Evolutionary conservation across 1,140 invertebrate genomes (phyloP).

Genomic region (Leptinotarsa defecta): DNA sequence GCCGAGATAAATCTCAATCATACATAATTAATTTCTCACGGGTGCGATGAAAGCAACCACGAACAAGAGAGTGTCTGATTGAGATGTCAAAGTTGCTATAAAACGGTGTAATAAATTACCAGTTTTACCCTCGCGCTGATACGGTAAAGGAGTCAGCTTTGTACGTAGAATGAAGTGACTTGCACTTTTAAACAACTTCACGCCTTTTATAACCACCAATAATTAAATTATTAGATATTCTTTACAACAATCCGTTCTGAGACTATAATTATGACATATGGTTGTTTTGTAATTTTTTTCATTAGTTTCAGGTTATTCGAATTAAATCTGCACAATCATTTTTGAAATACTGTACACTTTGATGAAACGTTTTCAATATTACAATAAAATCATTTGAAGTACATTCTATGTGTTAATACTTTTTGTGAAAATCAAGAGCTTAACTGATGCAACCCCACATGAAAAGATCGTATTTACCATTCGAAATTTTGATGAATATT

Average conservation of each 20-base stretch:
- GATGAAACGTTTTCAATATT: too few relatives aligned
- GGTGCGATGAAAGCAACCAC: slow-evolving; percentile 47
- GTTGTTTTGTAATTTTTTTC: background rate
- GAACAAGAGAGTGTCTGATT: slow-evolving; percentile 51
- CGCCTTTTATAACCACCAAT: slow-evolving; percentile 26
- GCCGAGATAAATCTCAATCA: slow-evolving; percentile 51
- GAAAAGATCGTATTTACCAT: too few relatives aligned
- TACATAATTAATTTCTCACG: slow-evolving; percentile 53
- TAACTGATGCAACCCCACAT: too few relatives aligned
- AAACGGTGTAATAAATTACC: slow-evolving; percentile 51
- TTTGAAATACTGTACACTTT: too few relatives aligned
- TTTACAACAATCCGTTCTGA: background rate
- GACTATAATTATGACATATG: slow-evolving; percentile 11
- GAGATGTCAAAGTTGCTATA: slow-evolving; percentile 48
- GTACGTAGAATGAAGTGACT: slow-evolving; percentile 9
- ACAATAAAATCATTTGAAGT: too few relatives aligned
- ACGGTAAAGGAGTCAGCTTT: slow-evolving; percentile 8
- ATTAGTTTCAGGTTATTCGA: too few relatives aligned
- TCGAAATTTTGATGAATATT: too few relatives aligned
- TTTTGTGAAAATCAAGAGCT: too few relatives aligned
- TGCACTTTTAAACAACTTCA: slow-evolving; percentile 29
- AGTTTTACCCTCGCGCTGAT: slow-evolving; percentile 44
- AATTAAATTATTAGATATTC: slow-evolving; percentile 33
- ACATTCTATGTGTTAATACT: too few relatives aligned
- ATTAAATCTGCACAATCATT: too few relatives aligned